Conservation (phyloP, 1,140 invertebrate species). For the Diorhabda carinulata region DNA sequence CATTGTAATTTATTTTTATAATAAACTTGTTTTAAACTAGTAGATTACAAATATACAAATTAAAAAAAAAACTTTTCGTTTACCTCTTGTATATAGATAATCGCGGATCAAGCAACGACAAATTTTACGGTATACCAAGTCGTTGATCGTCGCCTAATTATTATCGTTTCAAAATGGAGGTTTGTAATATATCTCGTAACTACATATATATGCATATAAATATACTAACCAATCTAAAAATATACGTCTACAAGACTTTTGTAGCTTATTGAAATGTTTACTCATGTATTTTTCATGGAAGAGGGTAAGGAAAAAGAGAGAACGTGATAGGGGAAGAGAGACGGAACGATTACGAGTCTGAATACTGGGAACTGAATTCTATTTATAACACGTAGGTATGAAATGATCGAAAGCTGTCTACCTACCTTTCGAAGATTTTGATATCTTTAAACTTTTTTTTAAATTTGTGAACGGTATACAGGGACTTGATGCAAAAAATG, state of each 20-base stretch:
- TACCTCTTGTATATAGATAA: not conserved
- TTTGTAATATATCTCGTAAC: slow-evolving; percentile 17
- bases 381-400: not conserved
- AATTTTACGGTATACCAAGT: not conserved
- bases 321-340: not conserved
- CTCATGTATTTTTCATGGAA: slow-evolving; percentile 19
- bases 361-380: not conserved
- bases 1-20: too few species aligned
- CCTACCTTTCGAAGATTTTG: not conserved
- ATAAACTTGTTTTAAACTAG: too few species aligned
- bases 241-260: slow-evolving; percentile 16
- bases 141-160: slow-evolving; percentile 13
- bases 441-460: not conserved
- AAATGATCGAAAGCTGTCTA: slow-evolving; percentile 2
- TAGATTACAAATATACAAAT: too few species aligned
- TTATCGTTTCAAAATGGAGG: slow-evolving; percentile 21
- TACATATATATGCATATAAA: slow-evolving; percentile 6
- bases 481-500: too few species aligned
- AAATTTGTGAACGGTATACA: too few species aligned
- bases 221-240: slow-evolving; percentile 19
- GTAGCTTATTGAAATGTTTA: slow-evolving; percentile 19
- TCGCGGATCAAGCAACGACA: not conserved
- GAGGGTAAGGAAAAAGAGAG: slow-evolving; percentile 3
- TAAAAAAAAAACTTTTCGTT: too few species aligned
- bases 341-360: not conserved